Base-by-base conservation (phyloP, 2,113 vertebrate species). In the Garra rufa region DNA sequence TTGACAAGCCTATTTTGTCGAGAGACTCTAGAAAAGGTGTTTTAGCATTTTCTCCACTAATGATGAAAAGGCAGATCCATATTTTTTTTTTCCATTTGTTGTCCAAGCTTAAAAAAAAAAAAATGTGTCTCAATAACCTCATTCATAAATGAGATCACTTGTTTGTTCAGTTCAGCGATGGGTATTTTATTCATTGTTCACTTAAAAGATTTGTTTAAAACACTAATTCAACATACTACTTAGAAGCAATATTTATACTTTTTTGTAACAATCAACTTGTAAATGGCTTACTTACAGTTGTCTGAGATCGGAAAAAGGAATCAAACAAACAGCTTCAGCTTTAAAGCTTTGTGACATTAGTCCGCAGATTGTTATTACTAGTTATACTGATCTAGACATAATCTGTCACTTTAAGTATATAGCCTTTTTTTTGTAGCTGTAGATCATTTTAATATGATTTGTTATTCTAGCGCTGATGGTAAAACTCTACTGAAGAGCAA, bases 401-500 rank as follows among this genome's bases (percentile, higher is more conserved):
- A 81, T 81, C 65, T 81, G 79, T 81, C 79, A 81, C 28, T 81
- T 81, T 38, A 70, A 67, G 28, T 52, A 81, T 10, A 52, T 50
- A 69, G 7, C 30, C 3, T 21, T 21, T 46, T 59, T 65, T 50
- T 81, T 14, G n/a, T 10, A 50, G 65, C 65, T 30, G 46, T 38
- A 70, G 65, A 70, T 81, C 63, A 70, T 70, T 67, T 52, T 81
- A 81, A 81, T 50, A 17, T 70, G 43, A 70, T 52, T 52, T 61
- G 52, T 70, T 59, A 59, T 80, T 75, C 59, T 30, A 41, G 24
- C 1, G 24, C 48, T 78, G 52, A 63, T 26, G 59, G 80, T 74
- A 30, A 67, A 83, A 87, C 88, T 82, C 86, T 84, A 87, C 85
- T n/a, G 85, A 88, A 84, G 83, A 89, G 89, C 90, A 89, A 91